Conservation (phyloP, 2,113 vertebrate genomes). For the Epinephelus fuscoguttatus region DNA sequence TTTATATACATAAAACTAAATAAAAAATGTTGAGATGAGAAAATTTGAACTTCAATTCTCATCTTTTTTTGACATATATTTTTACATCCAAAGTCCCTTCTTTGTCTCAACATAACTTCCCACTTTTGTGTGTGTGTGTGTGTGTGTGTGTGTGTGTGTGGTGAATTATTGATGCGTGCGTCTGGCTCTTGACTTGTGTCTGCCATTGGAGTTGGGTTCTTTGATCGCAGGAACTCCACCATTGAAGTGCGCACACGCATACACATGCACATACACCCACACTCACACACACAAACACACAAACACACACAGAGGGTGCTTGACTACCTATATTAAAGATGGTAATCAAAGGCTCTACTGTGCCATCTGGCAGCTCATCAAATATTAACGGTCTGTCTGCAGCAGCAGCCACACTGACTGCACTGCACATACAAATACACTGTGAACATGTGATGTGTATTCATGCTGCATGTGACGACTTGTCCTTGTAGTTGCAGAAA, state of each 20-base stretch:
- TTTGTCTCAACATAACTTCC: slow-evolving; percentile 27
- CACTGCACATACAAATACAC: background rate
- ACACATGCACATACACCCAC: slow-evolving; percentile 1
- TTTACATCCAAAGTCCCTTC: background rate
- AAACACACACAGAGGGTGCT: background rate
- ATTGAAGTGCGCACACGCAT: background rate
- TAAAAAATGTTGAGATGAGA: background rate
- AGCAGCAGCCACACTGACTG: background rate
- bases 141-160: slow-evolving; percentile 23
- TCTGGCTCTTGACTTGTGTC: slow-evolving; percentile 61
- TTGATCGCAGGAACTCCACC: slow-evolving; percentile 62
- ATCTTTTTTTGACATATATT: background rate
- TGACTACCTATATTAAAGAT: slow-evolving; percentile 54
- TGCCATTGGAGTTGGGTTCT: slow-evolving; percentile 55
- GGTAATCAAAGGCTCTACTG: slow-evolving; percentile 58
- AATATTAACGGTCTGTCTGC: slow-evolving; percentile 66
- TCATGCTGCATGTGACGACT: background rate
- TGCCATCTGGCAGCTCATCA: slow-evolving; percentile 72
- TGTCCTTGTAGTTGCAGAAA: background rate
- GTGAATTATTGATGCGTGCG: slow-evolving; percentile 65
- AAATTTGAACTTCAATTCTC: background rate
- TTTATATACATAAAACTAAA: background rate
- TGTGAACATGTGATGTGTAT: slow-evolving; percentile 9
- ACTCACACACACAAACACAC: slow-evolving; percentile 32
- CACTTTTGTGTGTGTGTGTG: background rate